Evolutionary conservation across 2,113 vertebrate species (phyloP).

Genomic region (Sisor rabdophorus): DNA sequence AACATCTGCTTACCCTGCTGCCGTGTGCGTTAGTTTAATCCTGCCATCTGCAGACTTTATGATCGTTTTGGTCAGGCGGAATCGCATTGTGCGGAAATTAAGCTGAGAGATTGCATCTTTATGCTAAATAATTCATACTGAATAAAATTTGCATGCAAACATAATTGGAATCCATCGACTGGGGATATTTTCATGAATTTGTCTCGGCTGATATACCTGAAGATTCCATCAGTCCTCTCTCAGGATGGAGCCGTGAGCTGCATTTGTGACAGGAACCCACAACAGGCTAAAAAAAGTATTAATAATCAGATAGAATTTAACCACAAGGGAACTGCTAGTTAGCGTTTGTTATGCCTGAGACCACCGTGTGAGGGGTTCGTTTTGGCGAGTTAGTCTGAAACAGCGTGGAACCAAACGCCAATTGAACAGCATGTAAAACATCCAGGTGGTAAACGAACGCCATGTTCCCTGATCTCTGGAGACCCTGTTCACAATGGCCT

Average conservation of each 20-base stretch:
- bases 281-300: neutral
- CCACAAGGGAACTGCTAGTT: neutral
- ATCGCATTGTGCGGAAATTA: slow-evolving; percentile 8
- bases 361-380: neutral
- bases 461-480: slow-evolving; percentile 33
- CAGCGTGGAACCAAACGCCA: slow-evolving; percentile 18
- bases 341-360: neutral
- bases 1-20: slow-evolving; percentile 17
- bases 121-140: slow-evolving; percentile 37
- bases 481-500: slow-evolving; percentile 29
- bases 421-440: slow-evolving; percentile 41
- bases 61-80: slow-evolving; percentile 11
- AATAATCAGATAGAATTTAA: neutral
- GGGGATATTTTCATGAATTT: slow-evolving; percentile 27
- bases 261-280: too few species aligned
- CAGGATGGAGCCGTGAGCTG: slow-evolving; percentile 2
- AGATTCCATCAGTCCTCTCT: neutral
- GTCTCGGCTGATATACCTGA: neutral
- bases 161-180: slow-evolving; percentile 32
- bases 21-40: neutral
- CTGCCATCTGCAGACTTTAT: slow-evolving; percentile 2
- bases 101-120: slow-evolving; percentile 18
- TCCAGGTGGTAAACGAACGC: slow-evolving; percentile 46
- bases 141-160: slow-evolving; percentile 42
- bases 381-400: neutral